Percentiles rank a stretch among this genome's conserved stretches.
phyloP scores from a whole-genome alignment of 2,797 vertebrate genomes.

The Tinamus major region DNA sequence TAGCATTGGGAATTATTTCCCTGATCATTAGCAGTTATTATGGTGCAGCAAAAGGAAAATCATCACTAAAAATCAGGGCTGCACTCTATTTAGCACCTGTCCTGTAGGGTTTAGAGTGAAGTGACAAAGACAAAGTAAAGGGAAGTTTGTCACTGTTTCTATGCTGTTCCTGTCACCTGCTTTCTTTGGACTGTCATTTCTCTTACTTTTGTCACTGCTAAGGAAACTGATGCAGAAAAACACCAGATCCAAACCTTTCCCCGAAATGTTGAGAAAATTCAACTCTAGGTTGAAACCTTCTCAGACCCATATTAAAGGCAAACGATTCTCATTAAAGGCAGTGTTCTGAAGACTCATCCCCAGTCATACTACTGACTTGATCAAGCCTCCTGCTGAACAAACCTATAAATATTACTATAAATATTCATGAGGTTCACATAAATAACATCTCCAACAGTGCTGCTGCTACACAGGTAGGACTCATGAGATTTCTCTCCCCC shows the following conservation, averaged over 20 bases:
- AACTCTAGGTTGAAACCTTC: not conserved
- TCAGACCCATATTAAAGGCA: constrained; percentile 45
- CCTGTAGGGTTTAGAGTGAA: not conserved
- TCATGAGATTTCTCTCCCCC: not conserved
- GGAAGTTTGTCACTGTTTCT: not conserved
- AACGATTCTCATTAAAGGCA: constrained; percentile 53
- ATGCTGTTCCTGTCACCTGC: not conserved
- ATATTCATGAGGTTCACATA: constrained; percentile 74
- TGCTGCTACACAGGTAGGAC: constrained; percentile 51
- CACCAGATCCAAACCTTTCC: constrained; percentile 31
- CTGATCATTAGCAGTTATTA: not conserved
- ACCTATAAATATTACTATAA: constrained; percentile 71
- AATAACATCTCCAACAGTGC: constrained; percentile 60
- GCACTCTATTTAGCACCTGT: not conserved
- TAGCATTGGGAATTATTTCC: not conserved
- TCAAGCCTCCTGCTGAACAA: constrained; percentile 68
- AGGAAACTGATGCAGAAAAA: not conserved
- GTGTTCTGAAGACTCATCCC: constrained; percentile 27
- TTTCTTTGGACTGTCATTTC: not conserved
- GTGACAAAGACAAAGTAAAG: too few relatives aligned
- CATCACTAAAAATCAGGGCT: not conserved
- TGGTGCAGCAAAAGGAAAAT: not conserved
- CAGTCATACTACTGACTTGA: constrained; percentile 65
- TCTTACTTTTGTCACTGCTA: not conserved
- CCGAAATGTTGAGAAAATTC: constrained; percentile 8